Evolutionary conservation across 1,140 invertebrate genomes (phyloP).

Genomic region (Maconellicoccus hirsutus): DNA sequence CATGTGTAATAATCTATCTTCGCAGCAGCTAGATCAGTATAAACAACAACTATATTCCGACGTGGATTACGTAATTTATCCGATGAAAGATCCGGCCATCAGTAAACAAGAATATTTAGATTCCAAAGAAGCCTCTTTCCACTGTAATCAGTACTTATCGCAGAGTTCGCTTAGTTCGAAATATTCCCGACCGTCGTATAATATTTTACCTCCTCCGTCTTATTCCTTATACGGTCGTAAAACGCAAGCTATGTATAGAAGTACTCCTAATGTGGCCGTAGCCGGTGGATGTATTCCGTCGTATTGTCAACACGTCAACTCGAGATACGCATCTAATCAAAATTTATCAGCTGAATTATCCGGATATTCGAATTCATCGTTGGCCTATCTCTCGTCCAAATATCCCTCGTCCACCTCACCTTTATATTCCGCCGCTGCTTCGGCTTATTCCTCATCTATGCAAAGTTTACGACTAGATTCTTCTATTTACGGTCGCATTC

Average conservation of each 20-base stretch:
- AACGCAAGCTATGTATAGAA: slow-evolving; percentile 60
- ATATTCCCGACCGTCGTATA: slow-evolving; percentile 31
- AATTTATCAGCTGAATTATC: slow-evolving; percentile 30
- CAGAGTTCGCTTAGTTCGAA: slow-evolving; percentile 16
- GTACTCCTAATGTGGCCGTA: slow-evolving; percentile 54
- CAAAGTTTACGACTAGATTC: slow-evolving; percentile 39
- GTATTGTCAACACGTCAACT: slow-evolving; percentile 22
- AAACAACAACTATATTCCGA: slow-evolving; percentile 78
- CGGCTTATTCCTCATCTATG: slow-evolving; percentile 38
- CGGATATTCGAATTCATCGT: slow-evolving; percentile 39
- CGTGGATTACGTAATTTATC: slow-evolving; percentile 81
- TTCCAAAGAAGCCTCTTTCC: slow-evolving; percentile 50
- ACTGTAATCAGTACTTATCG: slow-evolving; percentile 26
- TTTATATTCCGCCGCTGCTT: slow-evolving; percentile 39
- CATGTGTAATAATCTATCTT: slow-evolving; percentile 30
- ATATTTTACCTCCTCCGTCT: slow-evolving; percentile 37
- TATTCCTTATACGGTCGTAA: slow-evolving; percentile 43
- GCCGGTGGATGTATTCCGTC: slow-evolving; percentile 28
- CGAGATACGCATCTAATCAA: slow-evolving; percentile 33
- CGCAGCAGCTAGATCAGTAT: slow-evolving; percentile 60
- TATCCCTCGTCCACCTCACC: slow-evolving; percentile 49
- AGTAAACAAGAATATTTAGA: slow-evolving; percentile 82
- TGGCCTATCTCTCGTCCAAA: slow-evolving; percentile 46
- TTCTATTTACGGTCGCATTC: slow-evolving; percentile 23
- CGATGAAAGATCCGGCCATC: slow-evolving; percentile 71